Evolutionary conservation across 1,140 invertebrate genomes (phyloP).

Genomic region (Holotrichia oblita): DNA sequence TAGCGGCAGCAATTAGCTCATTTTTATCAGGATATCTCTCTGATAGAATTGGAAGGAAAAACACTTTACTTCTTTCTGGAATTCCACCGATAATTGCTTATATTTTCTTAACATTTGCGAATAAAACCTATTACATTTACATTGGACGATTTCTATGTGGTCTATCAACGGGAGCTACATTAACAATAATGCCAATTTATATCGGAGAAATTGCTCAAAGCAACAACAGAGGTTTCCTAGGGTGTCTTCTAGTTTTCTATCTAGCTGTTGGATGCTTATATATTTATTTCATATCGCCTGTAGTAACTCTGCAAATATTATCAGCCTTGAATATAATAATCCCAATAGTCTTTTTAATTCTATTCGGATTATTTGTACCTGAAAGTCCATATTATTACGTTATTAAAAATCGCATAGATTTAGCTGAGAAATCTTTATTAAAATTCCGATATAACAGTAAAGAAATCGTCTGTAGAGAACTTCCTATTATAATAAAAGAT

Average conservation of each 20-base stretch:
- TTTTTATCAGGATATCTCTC: too few species aligned
- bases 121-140: conserved; percentile 65
- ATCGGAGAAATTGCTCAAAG: conserved; percentile 74
- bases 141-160: conserved; percentile 66
- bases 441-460: conserved; percentile 68
- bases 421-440: conserved; percentile 70
- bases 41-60: too few species aligned
- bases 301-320: conserved; percentile 39
- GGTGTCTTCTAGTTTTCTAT: conserved; percentile 47
- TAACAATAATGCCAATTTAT: conserved; percentile 72
- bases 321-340: background rate
- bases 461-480: conserved; percentile 68
- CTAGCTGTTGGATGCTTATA: conserved; percentile 49
- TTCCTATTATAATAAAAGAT: conserved; percentile 62
- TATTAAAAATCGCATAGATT: conserved; percentile 64
- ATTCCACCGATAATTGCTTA: conserved; percentile 73
- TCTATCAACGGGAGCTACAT: conserved; percentile 73
- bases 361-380: too few species aligned
- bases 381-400: too few species aligned
- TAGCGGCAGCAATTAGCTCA: conserved; percentile 82
- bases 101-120: conserved; percentile 69
- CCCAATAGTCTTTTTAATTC: background rate
- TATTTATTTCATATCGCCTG: conserved; percentile 50
- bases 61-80: conserved; percentile 53
- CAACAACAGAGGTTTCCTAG: conserved; percentile 69